phyloP scores from a whole-genome alignment of 2,888 invertebrate genomes.

The Anaspis maculata region DNA sequence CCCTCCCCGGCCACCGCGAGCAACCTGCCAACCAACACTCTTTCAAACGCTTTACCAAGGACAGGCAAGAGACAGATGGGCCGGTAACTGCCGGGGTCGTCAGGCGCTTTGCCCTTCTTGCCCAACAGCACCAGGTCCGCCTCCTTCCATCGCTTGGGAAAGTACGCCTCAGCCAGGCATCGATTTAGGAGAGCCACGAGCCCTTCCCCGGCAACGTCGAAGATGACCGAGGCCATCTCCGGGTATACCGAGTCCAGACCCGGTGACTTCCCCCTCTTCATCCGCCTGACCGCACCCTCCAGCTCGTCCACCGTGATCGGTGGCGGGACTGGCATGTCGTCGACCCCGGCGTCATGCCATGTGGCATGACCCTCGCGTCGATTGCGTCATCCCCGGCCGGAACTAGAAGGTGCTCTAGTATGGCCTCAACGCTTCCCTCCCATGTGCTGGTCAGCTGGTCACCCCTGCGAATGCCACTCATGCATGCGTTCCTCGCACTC shows the following conservation, averaged over 20 bases:
- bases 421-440: not conserved
- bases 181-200: too few relatives aligned
- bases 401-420: too few relatives aligned
- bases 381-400: too few relatives aligned
- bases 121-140: conserved; percentile 19
- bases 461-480: conserved; percentile 5
- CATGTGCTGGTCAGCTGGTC: conserved; percentile 2
- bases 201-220: too few relatives aligned
- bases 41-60: conserved; percentile 26
- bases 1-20: conserved; percentile 15
- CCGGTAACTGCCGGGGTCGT: not conserved
- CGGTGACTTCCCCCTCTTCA: conserved; percentile 5
- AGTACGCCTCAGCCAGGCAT: conserved; percentile 12
- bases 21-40: conserved; percentile 20
- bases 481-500: too few relatives aligned
- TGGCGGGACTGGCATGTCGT: too few relatives aligned
- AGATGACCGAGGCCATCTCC: conserved; percentile 1
- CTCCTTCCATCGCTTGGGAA: conserved; percentile 19
- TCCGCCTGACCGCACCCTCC: conserved; percentile 2
- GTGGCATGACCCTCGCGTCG: too few relatives aligned
- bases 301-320: conserved; percentile 5
- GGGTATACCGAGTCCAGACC: conserved; percentile 9
- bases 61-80: conserved; percentile 24
- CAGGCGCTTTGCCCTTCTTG: conserved; percentile 16
- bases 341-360: conserved; percentile 4